Evolutionary conservation across 1,140 invertebrate species (phyloP).

Genomic region (Zaprionus lachaisei): DNA sequence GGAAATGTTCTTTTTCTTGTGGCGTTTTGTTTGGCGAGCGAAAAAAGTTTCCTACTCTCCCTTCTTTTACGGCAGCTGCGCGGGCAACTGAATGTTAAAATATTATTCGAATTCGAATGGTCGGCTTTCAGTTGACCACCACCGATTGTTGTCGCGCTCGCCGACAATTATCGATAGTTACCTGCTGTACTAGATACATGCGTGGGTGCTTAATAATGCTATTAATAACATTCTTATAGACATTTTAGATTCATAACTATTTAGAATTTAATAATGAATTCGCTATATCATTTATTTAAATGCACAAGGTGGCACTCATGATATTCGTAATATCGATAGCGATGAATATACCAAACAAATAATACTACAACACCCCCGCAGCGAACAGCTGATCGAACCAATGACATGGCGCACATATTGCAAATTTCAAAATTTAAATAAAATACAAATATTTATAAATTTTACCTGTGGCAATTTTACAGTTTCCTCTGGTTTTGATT

Average conservation of each 20-base stretch:
- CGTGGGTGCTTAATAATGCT: background rate
- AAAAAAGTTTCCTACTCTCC: constrained; percentile 58
- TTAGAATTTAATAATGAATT: background rate
- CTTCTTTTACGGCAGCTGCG: constrained; percentile 69
- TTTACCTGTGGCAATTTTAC: background rate
- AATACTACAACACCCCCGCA: constrained; percentile 1
- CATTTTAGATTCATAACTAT: background rate
- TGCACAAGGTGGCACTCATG: background rate
- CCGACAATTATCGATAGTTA: constrained; percentile 28
- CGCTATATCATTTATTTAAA: background rate
- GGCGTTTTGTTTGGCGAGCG: constrained; percentile 54
- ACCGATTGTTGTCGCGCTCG: constrained; percentile 24
- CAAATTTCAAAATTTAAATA: background rate
- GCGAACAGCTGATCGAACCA: background rate
- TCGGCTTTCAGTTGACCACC: constrained; percentile 33
- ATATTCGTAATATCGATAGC: constrained; percentile 14
- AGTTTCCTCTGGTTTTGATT: background rate
- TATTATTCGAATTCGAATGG: constrained; percentile 54
- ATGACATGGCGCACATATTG: background rate
- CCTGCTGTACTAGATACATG: background rate
- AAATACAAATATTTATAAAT: background rate
- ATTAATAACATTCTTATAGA: background rate
- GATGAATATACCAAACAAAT: constrained; percentile 6
- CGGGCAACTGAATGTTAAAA: constrained; percentile 70
- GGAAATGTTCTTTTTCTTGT: constrained; percentile 76